phyloP scores from a whole-genome alignment of 2,113 vertebrate genomes.

The Sula dactylatra region DNA sequence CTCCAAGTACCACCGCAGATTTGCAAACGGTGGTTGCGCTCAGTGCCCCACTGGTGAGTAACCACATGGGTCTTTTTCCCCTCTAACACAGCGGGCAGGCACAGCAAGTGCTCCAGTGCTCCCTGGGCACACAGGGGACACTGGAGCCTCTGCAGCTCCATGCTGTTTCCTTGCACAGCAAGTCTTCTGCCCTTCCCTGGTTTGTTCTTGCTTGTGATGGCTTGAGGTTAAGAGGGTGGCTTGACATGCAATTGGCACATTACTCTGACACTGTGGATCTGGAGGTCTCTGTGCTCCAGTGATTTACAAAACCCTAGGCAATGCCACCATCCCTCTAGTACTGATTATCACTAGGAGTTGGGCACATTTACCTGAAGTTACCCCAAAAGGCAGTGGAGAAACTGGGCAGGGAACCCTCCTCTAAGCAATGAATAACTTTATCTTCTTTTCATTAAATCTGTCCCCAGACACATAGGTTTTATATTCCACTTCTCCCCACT shows the following conservation, averaged over 20 bases:
- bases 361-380: not conserved
- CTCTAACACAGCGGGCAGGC: too few relatives aligned
- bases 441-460: not conserved
- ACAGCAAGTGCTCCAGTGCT: not conserved
- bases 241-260: accelerated
- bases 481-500: not conserved
- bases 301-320: not conserved
- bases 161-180: not conserved
- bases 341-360: not conserved
- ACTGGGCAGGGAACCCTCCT: not conserved
- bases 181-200: not conserved
- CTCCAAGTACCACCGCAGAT: accelerated
- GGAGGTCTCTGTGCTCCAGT: not conserved
- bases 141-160: not conserved
- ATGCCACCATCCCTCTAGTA: not conserved
- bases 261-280: not conserved
- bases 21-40: accelerated
- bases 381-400: not conserved
- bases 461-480: not conserved
- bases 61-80: not conserved
- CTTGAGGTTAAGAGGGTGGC: not conserved
- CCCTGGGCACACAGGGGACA: not conserved
- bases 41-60: not conserved
- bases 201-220: not conserved
- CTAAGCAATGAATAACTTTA: not conserved